Conservation (phyloP, 2,113 vertebrate species). For the Talpa occidentalis region DNA sequence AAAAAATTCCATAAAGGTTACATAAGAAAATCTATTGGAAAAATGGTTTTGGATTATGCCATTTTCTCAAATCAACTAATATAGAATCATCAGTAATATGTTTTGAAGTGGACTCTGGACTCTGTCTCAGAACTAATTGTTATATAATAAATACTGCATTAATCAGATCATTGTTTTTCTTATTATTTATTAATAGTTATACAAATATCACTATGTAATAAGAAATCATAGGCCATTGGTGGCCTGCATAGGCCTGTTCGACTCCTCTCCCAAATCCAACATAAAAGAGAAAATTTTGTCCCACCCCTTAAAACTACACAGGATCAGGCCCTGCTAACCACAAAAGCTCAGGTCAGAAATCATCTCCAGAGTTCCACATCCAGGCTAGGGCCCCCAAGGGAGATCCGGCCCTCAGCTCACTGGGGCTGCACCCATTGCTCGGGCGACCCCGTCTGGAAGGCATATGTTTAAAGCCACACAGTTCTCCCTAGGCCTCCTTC, state of each 20-base stretch:
- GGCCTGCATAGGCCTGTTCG: not conserved
- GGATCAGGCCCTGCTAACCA: not conserved
- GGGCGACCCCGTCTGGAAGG: not conserved
- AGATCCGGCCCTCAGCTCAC: not conserved
- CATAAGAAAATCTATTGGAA: not conserved
- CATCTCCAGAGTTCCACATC: not conserved
- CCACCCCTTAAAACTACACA: not conserved
- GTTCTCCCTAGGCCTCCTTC: not conserved
- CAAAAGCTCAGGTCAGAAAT: not conserved
- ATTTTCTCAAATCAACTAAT: slow-evolving; percentile 36
- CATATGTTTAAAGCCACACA: not conserved
- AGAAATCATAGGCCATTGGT: not conserved
- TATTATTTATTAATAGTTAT: not conserved
- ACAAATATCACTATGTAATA: not conserved
- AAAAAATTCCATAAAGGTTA: slow-evolving; percentile 5
- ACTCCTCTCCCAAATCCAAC: not conserved
- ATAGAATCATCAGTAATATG: not conserved
- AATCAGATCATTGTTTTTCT: not conserved
- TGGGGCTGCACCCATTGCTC: not conserved
- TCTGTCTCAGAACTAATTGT: slow-evolving; percentile 62
- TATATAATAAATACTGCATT: slow-evolving; percentile 63
- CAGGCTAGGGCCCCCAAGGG: not conserved
- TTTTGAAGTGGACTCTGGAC: slow-evolving; percentile 54
- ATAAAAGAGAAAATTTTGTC: not conserved
- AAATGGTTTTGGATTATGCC: slow-evolving; percentile 27